Conservation (phyloP, 2,797 vertebrate species). For the Eleutherodactylus coqui region DNA sequence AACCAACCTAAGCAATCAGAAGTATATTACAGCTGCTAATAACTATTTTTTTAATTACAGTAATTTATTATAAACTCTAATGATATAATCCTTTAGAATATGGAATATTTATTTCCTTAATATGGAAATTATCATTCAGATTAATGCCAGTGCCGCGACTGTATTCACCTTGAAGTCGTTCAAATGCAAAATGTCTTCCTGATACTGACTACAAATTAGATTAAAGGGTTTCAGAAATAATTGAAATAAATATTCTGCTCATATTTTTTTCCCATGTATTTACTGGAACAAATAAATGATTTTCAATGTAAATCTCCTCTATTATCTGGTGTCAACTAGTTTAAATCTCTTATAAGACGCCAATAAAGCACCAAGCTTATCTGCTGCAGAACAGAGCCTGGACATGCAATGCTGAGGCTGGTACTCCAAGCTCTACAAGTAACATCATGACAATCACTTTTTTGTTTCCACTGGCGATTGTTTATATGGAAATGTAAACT, state of each 20-base stretch:
- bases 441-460: conserved; percentile 35
- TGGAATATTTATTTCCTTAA: conserved; percentile 33
- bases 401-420: conserved; percentile 12
- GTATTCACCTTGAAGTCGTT: conserved; percentile 50
- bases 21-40: neutral
- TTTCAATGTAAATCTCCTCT: conserved; percentile 57
- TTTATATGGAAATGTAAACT: conserved; percentile 34
- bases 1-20: neutral
- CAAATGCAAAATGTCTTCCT: conserved; percentile 42
- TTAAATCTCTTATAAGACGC: conserved; percentile 55
- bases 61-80: conserved; percentile 30
- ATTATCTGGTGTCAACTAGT: conserved; percentile 63
- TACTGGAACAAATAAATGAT: conserved; percentile 53
- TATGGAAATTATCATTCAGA: conserved; percentile 32
- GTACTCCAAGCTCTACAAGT: conserved; percentile 8
- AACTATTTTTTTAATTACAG: conserved; percentile 34
- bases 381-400: conserved; percentile 40
- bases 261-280: conserved; percentile 11
- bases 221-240: conserved; percentile 46
- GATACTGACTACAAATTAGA: conserved; percentile 56
- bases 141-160: conserved; percentile 21
- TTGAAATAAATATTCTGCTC: conserved; percentile 49
- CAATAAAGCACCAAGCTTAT: conserved; percentile 53
- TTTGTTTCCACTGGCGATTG: conserved; percentile 30
- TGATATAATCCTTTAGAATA: conserved; percentile 27